These are phyloP conservation scores for Lophotriccus pileatus DNA, from an alignment of 2,797 vertebrate genomes.

Conservation along the genomic window DNA sequence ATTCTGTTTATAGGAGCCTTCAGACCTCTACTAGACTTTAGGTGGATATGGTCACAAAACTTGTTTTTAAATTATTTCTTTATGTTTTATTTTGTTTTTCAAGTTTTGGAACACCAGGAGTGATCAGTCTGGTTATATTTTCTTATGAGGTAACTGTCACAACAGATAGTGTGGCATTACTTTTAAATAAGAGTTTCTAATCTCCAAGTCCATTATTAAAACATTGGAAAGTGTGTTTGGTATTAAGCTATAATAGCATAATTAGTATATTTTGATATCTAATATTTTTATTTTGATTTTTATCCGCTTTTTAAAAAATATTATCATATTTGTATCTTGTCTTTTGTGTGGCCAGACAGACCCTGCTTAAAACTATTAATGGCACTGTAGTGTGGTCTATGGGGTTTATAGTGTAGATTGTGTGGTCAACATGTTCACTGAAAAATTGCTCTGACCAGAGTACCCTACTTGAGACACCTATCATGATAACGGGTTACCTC, in stretches of 20 bases:
- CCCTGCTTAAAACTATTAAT: neutral
- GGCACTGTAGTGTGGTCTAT: neutral
- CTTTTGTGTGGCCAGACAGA: neutral
- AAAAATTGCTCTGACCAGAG: neutral
- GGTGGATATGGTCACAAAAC: neutral
- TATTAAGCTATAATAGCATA: neutral
- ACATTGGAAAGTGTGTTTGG: neutral
- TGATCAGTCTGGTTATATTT: slow-evolving; percentile 8
- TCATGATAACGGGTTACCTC: neutral
- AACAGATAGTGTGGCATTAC: neutral
- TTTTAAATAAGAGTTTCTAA: neutral
- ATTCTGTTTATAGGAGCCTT: neutral
- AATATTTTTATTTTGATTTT: neutral
- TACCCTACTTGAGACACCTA: neutral
- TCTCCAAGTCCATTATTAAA: neutral
- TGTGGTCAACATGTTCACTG: neutral
- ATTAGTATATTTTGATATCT: neutral
- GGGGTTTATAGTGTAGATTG: neutral
- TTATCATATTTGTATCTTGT: neutral
- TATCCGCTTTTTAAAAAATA: neutral
- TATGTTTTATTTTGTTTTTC: neutral
- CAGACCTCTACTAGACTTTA: neutral
- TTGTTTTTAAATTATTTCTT: neutral
- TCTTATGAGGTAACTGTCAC: neutral
- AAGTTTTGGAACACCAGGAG: slow-evolving; percentile 6